These are phyloP conservation scores for Trinectes maculatus DNA, from an alignment of 2,113 vertebrate species.

Conservation along the genomic window DNA sequence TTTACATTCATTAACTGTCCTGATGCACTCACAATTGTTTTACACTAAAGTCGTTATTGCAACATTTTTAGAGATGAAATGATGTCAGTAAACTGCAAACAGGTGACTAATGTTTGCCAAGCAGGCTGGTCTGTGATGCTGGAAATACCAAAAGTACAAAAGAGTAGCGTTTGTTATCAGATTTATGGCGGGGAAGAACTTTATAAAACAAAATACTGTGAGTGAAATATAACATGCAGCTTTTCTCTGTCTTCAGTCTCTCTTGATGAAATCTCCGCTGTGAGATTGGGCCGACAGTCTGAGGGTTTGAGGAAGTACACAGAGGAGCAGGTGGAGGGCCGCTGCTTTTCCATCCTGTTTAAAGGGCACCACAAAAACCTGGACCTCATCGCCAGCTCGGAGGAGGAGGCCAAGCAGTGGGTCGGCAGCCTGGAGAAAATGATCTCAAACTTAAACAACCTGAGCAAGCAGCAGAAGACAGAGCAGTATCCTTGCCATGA, in stretches of 20 bases:
- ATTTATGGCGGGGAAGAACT: not conserved
- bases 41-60: not conserved
- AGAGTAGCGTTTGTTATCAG: not conserved
- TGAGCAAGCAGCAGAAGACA: conserved; percentile 85
- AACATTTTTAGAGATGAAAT: no score
- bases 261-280: conserved; percentile 88
- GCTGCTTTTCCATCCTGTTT: conserved; percentile 95
- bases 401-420: conserved; percentile 90
- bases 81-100: conserved; percentile 9
- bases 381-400: conserved; percentile 89
- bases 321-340: conserved; percentile 84
- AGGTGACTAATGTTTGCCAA: conserved; percentile 11
- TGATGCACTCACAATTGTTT: not conserved
- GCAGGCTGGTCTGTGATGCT: conserved; percentile 6
- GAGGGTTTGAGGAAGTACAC: conserved; percentile 92
- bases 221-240: not conserved
- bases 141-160: not conserved
- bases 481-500: conserved; percentile 93
- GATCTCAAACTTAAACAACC: conserved; percentile 81
- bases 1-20: conserved; percentile 16
- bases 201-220: not conserved
- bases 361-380: conserved; percentile 90
- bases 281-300: conserved; percentile 89
- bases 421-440: conserved; percentile 87
- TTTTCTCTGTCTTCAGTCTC: conserved; percentile 82